These are phyloP conservation scores for Parochlus steinenii DNA, from an alignment of 2,888 invertebrate species.

Conservation along the genomic window DNA sequence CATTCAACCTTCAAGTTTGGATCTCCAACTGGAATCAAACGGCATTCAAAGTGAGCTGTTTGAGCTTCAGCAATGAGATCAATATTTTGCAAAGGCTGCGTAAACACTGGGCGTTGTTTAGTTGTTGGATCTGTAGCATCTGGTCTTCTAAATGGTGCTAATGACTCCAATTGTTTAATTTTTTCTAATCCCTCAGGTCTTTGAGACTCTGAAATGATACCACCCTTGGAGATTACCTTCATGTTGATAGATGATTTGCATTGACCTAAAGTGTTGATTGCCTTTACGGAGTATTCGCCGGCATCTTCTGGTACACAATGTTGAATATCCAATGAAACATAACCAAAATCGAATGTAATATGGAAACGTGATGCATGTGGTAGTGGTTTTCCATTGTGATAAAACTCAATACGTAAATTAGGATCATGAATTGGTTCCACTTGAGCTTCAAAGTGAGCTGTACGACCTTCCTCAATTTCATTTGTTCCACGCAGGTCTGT, in stretches of 20 bases:
- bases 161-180: slow-evolving; percentile 73
- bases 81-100: slow-evolving; percentile 82
- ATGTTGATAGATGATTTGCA: slow-evolving; percentile 69
- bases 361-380: slow-evolving; percentile 84
- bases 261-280: slow-evolving; percentile 81
- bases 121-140: slow-evolving; percentile 69
- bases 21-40: slow-evolving; percentile 87
- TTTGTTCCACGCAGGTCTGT: slow-evolving; percentile 76
- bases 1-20: slow-evolving; percentile 86
- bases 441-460: slow-evolving; percentile 91
- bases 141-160: slow-evolving; percentile 59
- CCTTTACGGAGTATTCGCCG: slow-evolving; percentile 86
- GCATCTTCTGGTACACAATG: slow-evolving; percentile 91
- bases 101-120: slow-evolving; percentile 84
- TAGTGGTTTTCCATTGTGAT: slow-evolving; percentile 81
- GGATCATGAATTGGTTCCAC: slow-evolving; percentile 83
- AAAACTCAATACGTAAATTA: slow-evolving; percentile 77
- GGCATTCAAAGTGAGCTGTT: slow-evolving; percentile 89
- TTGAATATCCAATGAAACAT: slow-evolving; percentile 86
- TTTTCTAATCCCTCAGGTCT: slow-evolving; percentile 90
- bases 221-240: slow-evolving; percentile 66
- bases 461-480: slow-evolving; percentile 79
- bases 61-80: slow-evolving; percentile 75
- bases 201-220: slow-evolving; percentile 77
- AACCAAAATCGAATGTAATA: slow-evolving; percentile 94